Conservation (phyloP, 2,888 invertebrate species). For the Cremastinae sp. region DNA sequence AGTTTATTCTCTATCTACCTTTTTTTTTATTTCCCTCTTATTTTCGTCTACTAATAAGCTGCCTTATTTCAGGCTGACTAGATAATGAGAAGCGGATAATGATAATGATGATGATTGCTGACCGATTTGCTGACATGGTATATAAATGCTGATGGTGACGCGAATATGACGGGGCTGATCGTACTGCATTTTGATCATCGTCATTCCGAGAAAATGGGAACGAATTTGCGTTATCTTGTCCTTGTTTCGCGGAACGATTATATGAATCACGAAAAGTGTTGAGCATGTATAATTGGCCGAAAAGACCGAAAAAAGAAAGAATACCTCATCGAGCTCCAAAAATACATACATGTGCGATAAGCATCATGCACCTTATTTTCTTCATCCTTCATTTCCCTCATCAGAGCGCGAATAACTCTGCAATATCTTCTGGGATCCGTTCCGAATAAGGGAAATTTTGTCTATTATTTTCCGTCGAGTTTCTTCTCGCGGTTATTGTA, state of each 20-base stretch:
- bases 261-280: not conserved
- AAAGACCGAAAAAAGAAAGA: too few species aligned
- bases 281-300: too few species aligned
- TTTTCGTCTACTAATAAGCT: conserved; percentile 25
- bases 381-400: too few species aligned
- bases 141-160: conserved; percentile 17
- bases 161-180: conserved; percentile 43
- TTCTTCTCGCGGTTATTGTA: too few species aligned
- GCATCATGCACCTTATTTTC: too few species aligned
- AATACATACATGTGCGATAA: too few species aligned
- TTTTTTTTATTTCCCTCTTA: conserved; percentile 27
- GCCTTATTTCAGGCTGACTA: conserved; percentile 54
- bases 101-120: too few species aligned
- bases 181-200: conserved; percentile 34
- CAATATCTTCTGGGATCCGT: too few species aligned
- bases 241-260: not conserved
- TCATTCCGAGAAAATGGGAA: conserved; percentile 33
- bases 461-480: too few species aligned
- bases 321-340: too few species aligned
- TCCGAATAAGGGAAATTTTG: too few species aligned
- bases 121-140: conserved; percentile 28
- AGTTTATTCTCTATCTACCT: not conserved
- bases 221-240: conserved; percentile 11
- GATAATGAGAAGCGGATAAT: conserved; percentile 46
- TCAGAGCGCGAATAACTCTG: too few species aligned